Conservation (phyloP, 2,888 invertebrate genomes). For the Drosophila neotestacea region DNA sequence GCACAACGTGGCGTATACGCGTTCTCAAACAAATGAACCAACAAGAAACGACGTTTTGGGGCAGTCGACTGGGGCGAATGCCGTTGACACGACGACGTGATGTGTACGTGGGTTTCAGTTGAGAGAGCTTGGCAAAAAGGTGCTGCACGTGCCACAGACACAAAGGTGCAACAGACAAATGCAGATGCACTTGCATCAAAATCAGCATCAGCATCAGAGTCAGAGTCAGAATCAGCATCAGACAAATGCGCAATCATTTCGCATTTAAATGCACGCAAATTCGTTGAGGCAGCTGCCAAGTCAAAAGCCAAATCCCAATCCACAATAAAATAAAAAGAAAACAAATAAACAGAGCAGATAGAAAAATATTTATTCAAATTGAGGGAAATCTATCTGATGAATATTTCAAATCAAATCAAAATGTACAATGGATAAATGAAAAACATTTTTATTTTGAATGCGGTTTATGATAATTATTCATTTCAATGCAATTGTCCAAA, state of each 20-base stretch:
- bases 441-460: constrained; percentile 15
- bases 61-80: constrained; percentile 22
- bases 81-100: constrained; percentile 46
- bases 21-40: constrained; percentile 58
- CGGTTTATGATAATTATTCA: constrained; percentile 21
- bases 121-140: constrained; percentile 10
- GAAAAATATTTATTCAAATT: constrained; percentile 9
- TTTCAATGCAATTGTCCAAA: background rate
- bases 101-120: constrained; percentile 18
- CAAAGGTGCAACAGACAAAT: constrained; percentile 47
- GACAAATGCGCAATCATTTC: constrained; percentile 46
- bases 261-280: constrained; percentile 35
- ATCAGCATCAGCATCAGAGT: constrained; percentile 13
- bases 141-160: constrained; percentile 31
- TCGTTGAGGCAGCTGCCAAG: constrained; percentile 17
- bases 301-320: constrained; percentile 1
- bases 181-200: constrained; percentile 32
- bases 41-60: constrained; percentile 18
- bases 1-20: constrained; percentile 62
- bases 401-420: constrained; percentile 19
- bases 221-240: constrained; percentile 19
- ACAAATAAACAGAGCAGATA: background rate
- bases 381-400: constrained; percentile 19
- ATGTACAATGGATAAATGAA: background rate
- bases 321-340: background rate